Evolutionary conservation across 2,888 invertebrate genomes (phyloP).

Genomic region (Andrena chrysosceles): DNA sequence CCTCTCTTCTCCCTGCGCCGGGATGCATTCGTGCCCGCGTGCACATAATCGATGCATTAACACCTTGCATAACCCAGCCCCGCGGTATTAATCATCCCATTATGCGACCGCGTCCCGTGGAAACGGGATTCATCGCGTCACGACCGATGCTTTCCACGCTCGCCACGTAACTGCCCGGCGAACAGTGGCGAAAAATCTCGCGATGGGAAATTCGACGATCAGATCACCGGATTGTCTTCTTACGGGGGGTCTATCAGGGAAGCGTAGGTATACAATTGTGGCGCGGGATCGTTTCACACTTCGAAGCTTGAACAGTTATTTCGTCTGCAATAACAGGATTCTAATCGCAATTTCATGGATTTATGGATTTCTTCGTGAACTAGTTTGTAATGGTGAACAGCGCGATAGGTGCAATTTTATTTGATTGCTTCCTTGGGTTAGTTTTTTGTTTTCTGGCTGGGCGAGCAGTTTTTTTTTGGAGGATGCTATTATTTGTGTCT

Average conservation of each 20-base stretch:
- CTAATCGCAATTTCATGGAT: not conserved
- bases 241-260: not conserved
- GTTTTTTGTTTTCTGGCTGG: too few species aligned
- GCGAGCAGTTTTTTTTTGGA: too few species aligned
- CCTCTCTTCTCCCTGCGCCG: slow-evolving; percentile 36
- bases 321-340: not conserved
- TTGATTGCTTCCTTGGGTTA: too few species aligned
- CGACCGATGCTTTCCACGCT: slow-evolving; percentile 41
- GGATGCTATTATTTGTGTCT: too few species aligned
- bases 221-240: not conserved
- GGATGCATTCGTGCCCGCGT: slow-evolving; percentile 40
- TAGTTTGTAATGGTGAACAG: too few species aligned
- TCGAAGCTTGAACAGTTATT: not conserved
- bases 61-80: slow-evolving; percentile 72
- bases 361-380: too few species aligned
- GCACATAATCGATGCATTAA: slow-evolving; percentile 75
- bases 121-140: slow-evolving; percentile 38
- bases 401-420: too few species aligned
- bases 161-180: slow-evolving; percentile 19
- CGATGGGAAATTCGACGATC: slow-evolving; percentile 2
- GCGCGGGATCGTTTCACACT: not conserved
- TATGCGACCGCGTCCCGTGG: slow-evolving; percentile 43
- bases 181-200: not conserved
- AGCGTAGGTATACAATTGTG: not conserved
- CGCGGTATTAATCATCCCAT: slow-evolving; percentile 56